Conservation (phyloP, 2,888 invertebrate genomes). For the Tetanocera ferruginea region DNA sequence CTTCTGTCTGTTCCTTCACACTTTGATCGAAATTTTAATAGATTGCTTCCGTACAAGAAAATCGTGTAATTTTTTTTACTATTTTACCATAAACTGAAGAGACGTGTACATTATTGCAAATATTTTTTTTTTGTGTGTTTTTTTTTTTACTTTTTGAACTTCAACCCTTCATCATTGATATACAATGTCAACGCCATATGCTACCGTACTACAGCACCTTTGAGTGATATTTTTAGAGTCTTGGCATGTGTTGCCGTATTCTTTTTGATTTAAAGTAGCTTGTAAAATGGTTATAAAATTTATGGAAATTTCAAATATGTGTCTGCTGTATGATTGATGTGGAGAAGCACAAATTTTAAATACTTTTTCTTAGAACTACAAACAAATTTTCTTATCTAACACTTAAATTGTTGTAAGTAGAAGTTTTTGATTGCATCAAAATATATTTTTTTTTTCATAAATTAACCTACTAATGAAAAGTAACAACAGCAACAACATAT, state of each 20-base stretch:
- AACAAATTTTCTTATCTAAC: too few relatives aligned
- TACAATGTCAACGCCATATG: not conserved
- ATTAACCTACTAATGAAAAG: conserved; percentile 53
- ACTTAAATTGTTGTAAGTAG: too few relatives aligned
- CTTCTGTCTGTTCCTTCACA: conserved; percentile 17
- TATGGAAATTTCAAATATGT: too few relatives aligned
- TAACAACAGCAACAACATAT: conserved; percentile 21
- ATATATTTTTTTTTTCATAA: conserved; percentile 46
- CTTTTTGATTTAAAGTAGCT: too few relatives aligned
- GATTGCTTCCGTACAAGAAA: conserved; percentile 50
- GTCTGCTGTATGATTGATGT: too few relatives aligned
- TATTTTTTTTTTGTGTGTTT: not conserved
- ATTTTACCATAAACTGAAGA: not conserved
- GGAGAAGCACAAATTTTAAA: too few relatives aligned
- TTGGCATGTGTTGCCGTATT: too few relatives aligned
- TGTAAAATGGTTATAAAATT: too few relatives aligned
- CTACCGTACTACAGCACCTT: too few relatives aligned
- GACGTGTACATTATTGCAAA: not conserved
- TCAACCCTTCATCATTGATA: not conserved
- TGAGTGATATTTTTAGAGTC: too few relatives aligned
- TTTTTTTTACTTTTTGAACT: not conserved
- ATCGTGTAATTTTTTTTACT: too few relatives aligned
- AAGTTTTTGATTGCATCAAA: not conserved
- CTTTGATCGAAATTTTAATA: conserved; percentile 55
- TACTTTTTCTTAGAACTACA: too few relatives aligned